Conservation (phyloP, 2,888 invertebrate species). For the Apocheima hispidaria region DNA sequence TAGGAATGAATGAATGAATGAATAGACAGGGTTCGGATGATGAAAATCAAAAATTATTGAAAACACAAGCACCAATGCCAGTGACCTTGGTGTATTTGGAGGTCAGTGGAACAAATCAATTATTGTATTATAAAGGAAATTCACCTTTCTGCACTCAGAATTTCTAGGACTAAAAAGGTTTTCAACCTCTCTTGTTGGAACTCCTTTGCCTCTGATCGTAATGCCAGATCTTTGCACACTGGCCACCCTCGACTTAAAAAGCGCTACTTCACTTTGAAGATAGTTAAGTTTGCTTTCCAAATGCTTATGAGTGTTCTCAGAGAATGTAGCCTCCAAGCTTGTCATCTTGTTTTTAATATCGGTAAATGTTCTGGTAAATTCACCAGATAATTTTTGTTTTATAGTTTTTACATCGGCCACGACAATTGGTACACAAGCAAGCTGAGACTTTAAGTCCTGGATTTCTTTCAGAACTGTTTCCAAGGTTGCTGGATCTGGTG, state of each 20-base stretch:
- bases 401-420: conserved; percentile 32
- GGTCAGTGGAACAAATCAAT: too few species aligned
- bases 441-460: conserved; percentile 34
- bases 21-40: too few species aligned
- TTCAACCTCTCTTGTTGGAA: conserved; percentile 42
- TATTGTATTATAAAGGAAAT: not conserved
- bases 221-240: conserved; percentile 36
- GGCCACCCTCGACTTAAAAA: conserved; percentile 19
- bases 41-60: too few species aligned
- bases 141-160: conserved; percentile 17
- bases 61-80: too few species aligned
- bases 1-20: too few species aligned
- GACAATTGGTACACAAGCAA: conserved; percentile 27
- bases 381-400: conserved; percentile 29
- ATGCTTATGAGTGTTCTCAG: conserved; percentile 16
- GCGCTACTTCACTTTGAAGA: conserved; percentile 27
- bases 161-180: conserved; percentile 30
- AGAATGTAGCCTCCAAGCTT: conserved; percentile 26
- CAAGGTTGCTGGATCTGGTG: conserved; percentile 18
- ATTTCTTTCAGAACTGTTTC: conserved; percentile 39
- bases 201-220: conserved; percentile 41
- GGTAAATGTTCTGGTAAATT: conserved; percentile 1
- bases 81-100: too few species aligned
- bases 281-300: conserved; percentile 18
- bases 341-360: conserved; percentile 19